phyloP scores from a whole-genome alignment of 2,797 vertebrate species.

The Parotocinclus haroldoi region DNA sequence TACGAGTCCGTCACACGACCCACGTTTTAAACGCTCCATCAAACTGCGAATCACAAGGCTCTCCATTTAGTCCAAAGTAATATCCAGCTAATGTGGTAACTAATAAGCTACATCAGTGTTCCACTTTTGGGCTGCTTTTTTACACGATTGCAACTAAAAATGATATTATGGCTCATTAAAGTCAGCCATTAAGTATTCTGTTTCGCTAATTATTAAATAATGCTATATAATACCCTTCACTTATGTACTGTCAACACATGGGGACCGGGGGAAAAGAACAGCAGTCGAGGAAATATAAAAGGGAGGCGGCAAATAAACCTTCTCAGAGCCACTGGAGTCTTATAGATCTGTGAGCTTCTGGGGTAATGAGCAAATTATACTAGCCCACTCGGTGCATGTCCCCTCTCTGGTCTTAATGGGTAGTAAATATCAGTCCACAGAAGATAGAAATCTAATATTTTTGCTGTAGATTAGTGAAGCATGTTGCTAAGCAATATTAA shows the following conservation, averaged over 20 bases:
- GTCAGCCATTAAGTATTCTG: slow-evolving; percentile 49
- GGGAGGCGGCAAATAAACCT: slow-evolving; percentile 23
- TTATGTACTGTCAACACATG: slow-evolving; percentile 47
- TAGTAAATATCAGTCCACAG: slow-evolving; percentile 6
- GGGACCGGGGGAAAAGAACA: slow-evolving; percentile 28
- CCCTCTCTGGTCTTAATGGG: slow-evolving; percentile 21
- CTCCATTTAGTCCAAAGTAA: slow-evolving; percentile 30
- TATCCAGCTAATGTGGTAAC: slow-evolving; percentile 37
- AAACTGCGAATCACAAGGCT: slow-evolving; percentile 18
- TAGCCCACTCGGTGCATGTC: slow-evolving; percentile 21
- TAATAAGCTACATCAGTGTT: slow-evolving; percentile 40
- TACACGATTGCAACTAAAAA: slow-evolving; percentile 41
- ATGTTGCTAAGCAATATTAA: slow-evolving; percentile 36
- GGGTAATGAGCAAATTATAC: slow-evolving; percentile 37
- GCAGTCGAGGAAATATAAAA: slow-evolving; percentile 27
- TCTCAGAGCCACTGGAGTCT: slow-evolving; percentile 34
- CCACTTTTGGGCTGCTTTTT: slow-evolving; percentile 34
- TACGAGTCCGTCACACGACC: no score
- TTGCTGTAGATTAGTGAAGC: slow-evolving; percentile 16
- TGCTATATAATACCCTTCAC: slow-evolving; percentile 42
- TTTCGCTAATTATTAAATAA: slow-evolving; percentile 53
- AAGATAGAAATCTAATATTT: slow-evolving; percentile 29
- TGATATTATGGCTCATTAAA: slow-evolving; percentile 52
- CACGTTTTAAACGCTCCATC: slow-evolving; percentile 6
- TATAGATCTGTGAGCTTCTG: slow-evolving; percentile 40